phyloP scores from a whole-genome alignment of 2,888 invertebrate genomes.

The Nycteola revayana region DNA sequence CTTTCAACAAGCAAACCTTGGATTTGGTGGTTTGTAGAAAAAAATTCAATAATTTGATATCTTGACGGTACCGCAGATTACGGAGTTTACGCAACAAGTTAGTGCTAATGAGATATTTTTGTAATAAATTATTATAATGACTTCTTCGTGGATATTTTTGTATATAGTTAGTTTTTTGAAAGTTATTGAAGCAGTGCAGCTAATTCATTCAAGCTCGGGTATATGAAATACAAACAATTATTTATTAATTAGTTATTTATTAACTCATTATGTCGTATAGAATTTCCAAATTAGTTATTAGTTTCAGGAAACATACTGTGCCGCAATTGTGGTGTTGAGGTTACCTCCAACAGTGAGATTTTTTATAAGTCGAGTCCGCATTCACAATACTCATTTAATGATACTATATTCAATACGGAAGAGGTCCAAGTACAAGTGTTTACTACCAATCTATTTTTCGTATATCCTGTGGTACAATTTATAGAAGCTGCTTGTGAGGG shows the following conservation, averaged over 20 bases:
- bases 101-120: no score
- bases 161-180: constrained; percentile 7
- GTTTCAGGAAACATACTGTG: constrained; percentile 55
- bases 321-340: constrained; percentile 51
- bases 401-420: constrained; percentile 48
- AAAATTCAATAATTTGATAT: no score
- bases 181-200: constrained; percentile 10
- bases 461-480: constrained; percentile 50
- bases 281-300: no score
- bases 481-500: constrained; percentile 45
- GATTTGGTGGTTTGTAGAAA: no score
- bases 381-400: constrained; percentile 45
- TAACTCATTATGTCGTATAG: no score
- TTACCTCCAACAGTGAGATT: constrained; percentile 42
- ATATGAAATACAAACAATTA: background rate
- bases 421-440: constrained; percentile 52
- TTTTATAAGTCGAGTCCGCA: constrained; percentile 41
- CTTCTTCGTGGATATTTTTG: background rate
- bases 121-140: no score
- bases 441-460: constrained; percentile 40
- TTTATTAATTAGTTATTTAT: no score
- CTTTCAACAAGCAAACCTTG: no score
- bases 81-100: no score
- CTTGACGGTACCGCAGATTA: no score
- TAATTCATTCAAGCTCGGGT: constrained; percentile 13